Conservation (phyloP, 2,888 invertebrate genomes). For the Creontiades dilutus region DNA sequence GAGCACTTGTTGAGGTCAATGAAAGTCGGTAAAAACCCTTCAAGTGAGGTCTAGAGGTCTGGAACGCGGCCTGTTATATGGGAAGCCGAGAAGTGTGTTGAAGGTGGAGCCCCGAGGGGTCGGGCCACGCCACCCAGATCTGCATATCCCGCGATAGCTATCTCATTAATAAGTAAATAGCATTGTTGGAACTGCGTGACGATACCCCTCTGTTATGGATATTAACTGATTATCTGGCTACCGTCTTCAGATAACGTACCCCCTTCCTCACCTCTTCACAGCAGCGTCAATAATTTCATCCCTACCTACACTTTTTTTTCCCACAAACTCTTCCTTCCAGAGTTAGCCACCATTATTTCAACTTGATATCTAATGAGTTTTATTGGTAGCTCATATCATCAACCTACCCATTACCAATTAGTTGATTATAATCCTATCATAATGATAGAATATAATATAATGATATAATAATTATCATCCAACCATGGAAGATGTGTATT, state of each 20-base stretch:
- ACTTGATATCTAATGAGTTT: neutral
- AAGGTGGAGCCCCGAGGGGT: slow-evolving; percentile 50
- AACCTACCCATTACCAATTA: no score
- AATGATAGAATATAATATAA: no score
- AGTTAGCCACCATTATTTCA: neutral
- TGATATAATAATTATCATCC: no score
- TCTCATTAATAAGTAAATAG: slow-evolving; percentile 71
- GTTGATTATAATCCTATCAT: no score
- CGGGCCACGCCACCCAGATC: slow-evolving; percentile 56
- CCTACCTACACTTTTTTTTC: neutral
- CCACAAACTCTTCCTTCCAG: neutral
- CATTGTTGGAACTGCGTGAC: slow-evolving; percentile 71
- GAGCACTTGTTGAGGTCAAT: slow-evolving; percentile 26
- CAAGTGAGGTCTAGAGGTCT: neutral
- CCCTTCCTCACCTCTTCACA: neutral
- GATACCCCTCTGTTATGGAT: slow-evolving; percentile 70
- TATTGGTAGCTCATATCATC: no score
- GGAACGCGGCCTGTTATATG: slow-evolving; percentile 3
- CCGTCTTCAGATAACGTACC: slow-evolving; percentile 65
- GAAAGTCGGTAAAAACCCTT: neutral
- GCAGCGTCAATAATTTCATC: slow-evolving; percentile 9
- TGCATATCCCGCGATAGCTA: slow-evolving; percentile 68
- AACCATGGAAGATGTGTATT: no score
- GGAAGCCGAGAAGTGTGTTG: slow-evolving; percentile 59
- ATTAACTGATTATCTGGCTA: slow-evolving; percentile 69